Conservation (phyloP, 2,797 vertebrate species). For the Agapornis canus region DNA sequence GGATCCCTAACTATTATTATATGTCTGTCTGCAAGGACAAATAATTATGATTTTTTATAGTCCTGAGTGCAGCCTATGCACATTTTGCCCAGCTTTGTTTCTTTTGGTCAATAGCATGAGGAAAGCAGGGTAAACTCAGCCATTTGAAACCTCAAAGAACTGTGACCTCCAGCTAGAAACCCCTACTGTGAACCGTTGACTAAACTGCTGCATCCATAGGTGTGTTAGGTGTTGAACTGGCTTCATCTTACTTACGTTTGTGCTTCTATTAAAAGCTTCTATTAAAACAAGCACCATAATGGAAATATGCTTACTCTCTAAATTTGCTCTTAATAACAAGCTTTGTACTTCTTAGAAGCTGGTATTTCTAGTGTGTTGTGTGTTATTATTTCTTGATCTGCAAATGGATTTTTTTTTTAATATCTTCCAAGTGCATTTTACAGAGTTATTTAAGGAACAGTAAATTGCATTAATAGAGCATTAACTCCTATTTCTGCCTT, state of each 20-base stretch:
- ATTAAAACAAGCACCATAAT: neutral
- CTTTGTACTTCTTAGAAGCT: neutral
- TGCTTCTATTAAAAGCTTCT: neutral
- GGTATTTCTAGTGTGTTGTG: neutral
- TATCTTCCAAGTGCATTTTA: neutral
- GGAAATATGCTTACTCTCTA: neutral
- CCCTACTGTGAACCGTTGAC: neutral
- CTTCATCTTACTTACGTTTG: neutral
- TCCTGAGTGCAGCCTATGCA: neutral
- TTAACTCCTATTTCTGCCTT: neutral
- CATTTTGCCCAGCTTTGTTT: neutral
- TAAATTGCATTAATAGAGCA: neutral
- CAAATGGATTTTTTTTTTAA: neutral
- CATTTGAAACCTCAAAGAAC: neutral
- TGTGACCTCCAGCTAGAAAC: rapidly evolving
- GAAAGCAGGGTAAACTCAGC: neutral
- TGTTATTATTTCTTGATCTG: neutral
- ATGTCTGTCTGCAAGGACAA: neutral
- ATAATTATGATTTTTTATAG: neutral
- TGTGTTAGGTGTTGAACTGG: neutral
- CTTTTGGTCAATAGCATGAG: neutral
- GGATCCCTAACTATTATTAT: neutral
- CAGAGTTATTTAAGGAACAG: neutral
- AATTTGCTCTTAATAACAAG: neutral
- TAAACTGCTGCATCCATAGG: neutral